Base-by-base conservation (phyloP, 1,140 invertebrate species). In the Heliconius nattereri region DNA sequence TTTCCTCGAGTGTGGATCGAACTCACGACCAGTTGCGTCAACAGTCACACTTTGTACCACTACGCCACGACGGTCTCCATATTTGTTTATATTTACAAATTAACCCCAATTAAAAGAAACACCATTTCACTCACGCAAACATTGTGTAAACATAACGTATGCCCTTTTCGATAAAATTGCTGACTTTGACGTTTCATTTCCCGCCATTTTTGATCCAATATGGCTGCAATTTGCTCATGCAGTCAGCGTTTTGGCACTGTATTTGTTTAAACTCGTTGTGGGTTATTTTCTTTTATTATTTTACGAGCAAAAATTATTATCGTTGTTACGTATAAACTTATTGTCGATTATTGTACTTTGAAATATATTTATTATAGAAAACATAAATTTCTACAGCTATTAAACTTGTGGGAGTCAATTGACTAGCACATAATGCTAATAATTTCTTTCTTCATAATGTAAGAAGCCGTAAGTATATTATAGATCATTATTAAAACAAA, bases 161-260 rank as follows among this genome's bases (percentile, higher is more conserved):
- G 78, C 79, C 70, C 76, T 78, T 80, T 78, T 72, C 60, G 72
- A 77, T 85, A 84, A 85, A 89, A 89, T 80, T 83, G 86, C 87
- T 89, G 87, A 89, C 84, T 81, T 82, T 84, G 80, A 85, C 81
- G 82, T 83, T 86, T 83, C 84, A 83, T 73, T 84, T 83, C 81
- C 86, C 85, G 84, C 87, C 84, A 89, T 89, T 89, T 89, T 89
- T 88, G 84, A 80, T 86, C 71, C 84, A 84, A 84, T 76, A 85
- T 86, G 83, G 85, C 85, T 88, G 86, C 85, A 85, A 86, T 86
- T 87, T 84, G 80, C 83, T 85, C 81, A 83, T 85, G 85, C 81
- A 83, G 86, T 89, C 87, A 87, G 87, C 87, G 66, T 85, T 89
- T 87, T 84, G 76, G 78, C 80, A 70, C 73, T 84, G 81, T 85